Evolutionary conservation across 2,888 invertebrate species (phyloP).

Genomic region (Thyatira batis): DNA sequence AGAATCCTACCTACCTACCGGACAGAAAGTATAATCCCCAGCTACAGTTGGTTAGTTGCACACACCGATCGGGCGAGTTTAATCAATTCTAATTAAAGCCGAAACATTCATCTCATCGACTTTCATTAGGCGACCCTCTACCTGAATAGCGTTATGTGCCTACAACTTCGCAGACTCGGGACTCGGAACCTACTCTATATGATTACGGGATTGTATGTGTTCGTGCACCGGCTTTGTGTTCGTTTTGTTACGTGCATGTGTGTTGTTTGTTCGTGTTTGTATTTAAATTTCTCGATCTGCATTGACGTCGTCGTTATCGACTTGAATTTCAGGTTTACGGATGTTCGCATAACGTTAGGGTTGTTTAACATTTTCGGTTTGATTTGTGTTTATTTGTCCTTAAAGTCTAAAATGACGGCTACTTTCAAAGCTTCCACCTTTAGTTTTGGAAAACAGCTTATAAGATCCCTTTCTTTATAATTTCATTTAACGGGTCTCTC

Average conservation of each 20-base stretch:
- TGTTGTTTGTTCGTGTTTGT: not conserved
- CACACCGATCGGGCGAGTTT: slow-evolving; percentile 44
- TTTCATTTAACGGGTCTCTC: no score
- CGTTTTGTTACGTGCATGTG: slow-evolving; percentile 9
- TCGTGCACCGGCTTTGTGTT: slow-evolving; percentile 26
- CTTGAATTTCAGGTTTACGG: slow-evolving; percentile 1
- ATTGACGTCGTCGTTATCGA: slow-evolving; percentile 7
- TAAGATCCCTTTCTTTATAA: no score
- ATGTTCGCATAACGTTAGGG: not conserved
- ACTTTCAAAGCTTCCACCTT: no score
- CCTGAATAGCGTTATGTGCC: slow-evolving; percentile 51
- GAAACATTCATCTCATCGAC: slow-evolving; percentile 65
- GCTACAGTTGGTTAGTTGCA: slow-evolving; percentile 5
- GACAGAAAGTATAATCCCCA: not conserved
- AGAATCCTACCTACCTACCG: not conserved
- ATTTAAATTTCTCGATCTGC: slow-evolving; percentile 5
- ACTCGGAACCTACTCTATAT: slow-evolving; percentile 21
- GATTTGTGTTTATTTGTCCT: not conserved
- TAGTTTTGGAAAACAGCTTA: no score
- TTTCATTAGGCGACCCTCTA: slow-evolving; percentile 63
- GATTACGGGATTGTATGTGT: slow-evolving; percentile 23
- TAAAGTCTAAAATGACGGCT: no score
- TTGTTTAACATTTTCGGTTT: not conserved
- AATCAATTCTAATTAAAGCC: slow-evolving; percentile 64
- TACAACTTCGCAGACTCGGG: slow-evolving; percentile 48